Evolutionary conservation across 2,888 invertebrate genomes (phyloP), one percentile per base, ranked within the genome.

Genomic region (Frankliniella intonsa): DNA sequence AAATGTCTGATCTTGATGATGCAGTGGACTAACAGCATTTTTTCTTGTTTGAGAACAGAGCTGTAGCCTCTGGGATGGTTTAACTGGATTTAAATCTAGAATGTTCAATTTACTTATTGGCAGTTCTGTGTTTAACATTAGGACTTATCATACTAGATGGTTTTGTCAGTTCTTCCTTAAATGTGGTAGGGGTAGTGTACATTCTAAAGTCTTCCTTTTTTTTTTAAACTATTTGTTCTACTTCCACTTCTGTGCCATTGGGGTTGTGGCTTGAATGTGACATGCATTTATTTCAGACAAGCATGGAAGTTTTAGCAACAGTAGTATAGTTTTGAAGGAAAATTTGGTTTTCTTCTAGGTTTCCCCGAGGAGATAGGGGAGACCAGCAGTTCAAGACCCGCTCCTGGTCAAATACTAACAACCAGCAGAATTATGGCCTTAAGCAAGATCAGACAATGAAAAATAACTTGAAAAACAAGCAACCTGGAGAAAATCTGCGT

Each of bases 401-500:
- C 25, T 80, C 69, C 19, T 80, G 80, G 81, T 12, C 27, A 0
- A 50, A 80, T 12, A n/a, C 79, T 22, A 80, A 82, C 17, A 81
- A 83, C 27, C 65, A 81, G 49, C 62, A 81, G 76, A 51, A 69
- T n/a, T n/a, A 82, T 79, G 49, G 50, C 80, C 49, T 27, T 8
- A 82, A 82, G 76, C 80, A 80, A 22, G 80, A 76, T 76, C 69
- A 76, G 69, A 25, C 49, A 65, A 81, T 80, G 49, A 82, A 82
- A 65, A 81, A 82, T 49, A 81, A 81, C 49, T 50, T 80, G n/a
- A 92, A 91, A 84, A 91, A 91, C 83, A 91, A 91, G 82, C 92
- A 93, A 84, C 93, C 94, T 10, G 97, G 97, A 11, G 92, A 93
- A 84, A 91, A 90, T 85, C 88, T 94, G 84, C 90, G 92, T 22